Conservation (phyloP, 2,113 vertebrate genomes). For the Acanthisitta chloris region DNA sequence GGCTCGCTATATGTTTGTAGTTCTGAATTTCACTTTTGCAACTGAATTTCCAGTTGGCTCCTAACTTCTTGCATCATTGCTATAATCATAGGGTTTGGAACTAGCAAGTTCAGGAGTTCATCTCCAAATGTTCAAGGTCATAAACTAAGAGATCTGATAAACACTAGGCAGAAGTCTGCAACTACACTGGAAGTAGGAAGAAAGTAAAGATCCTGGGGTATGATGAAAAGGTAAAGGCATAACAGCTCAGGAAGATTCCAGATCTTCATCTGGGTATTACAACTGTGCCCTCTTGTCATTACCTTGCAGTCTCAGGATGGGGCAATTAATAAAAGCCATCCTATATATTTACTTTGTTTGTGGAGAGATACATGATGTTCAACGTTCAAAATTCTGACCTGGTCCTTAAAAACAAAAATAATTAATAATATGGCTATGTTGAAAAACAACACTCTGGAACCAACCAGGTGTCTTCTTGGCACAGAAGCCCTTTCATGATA, state of each 20-base stretch:
- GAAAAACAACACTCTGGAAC: neutral
- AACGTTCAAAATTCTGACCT: neutral
- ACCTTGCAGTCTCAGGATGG: neutral
- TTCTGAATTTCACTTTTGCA: neutral
- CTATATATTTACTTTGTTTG: neutral
- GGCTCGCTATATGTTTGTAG: neutral
- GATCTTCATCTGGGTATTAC: neutral
- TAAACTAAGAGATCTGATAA: slow-evolving; percentile 18
- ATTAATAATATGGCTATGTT: neutral
- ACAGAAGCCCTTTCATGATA: neutral
- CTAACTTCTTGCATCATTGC: neutral
- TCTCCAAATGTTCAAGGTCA: neutral
- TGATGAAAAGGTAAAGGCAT: neutral
- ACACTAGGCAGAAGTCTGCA: neutral
- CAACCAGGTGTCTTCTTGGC: slow-evolving; percentile 27
- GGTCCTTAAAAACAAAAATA: neutral
- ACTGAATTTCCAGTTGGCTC: neutral
- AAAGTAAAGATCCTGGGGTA: neutral
- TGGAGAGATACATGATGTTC: neutral
- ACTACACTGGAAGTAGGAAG: neutral
- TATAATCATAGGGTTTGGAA: neutral
- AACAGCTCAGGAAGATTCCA: neutral
- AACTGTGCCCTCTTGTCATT: neutral
- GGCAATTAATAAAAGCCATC: neutral
- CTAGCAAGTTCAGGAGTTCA: neutral